These are phyloP conservation scores for Diceros bicornis DNA, from an alignment of 2,797 vertebrate species.

Conservation along the genomic window DNA sequence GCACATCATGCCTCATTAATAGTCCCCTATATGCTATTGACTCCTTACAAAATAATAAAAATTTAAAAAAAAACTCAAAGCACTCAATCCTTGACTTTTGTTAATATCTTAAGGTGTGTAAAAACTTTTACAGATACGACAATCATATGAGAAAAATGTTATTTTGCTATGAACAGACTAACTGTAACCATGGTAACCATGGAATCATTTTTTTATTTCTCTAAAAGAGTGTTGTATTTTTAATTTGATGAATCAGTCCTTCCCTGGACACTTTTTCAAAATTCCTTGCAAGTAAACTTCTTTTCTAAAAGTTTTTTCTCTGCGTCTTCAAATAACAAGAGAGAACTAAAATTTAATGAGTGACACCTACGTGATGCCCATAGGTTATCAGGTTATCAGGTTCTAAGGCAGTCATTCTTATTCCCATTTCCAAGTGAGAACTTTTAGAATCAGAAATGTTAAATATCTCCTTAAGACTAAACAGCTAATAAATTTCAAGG, in stretches of 20 bases:
- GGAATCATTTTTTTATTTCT: constrained; percentile 29
- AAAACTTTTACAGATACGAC: constrained; percentile 27
- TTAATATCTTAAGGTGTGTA: background rate
- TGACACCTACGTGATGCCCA: background rate
- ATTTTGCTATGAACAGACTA: constrained; percentile 27
- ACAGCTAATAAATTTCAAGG: constrained; percentile 53
- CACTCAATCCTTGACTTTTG: background rate
- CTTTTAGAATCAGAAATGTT: constrained; percentile 15
- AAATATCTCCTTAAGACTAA: constrained; percentile 49
- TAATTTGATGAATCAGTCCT: background rate
- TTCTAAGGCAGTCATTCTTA: constrained; percentile 39
- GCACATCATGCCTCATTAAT: background rate
- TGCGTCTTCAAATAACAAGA: constrained; percentile 28
- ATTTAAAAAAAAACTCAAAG: background rate
- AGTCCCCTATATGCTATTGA: background rate
- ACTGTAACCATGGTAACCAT: background rate
- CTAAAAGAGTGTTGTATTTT: constrained; percentile 26
- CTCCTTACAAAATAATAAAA: background rate
- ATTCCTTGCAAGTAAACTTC: constrained; percentile 20
- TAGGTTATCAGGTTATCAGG: background rate
- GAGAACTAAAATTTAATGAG: constrained; percentile 20
- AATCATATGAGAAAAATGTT: constrained; percentile 33
- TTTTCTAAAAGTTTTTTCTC: constrained; percentile 29
- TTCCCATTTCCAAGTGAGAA: constrained; percentile 52
- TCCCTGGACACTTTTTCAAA: background rate